phyloP scores from a whole-genome alignment of 2,888 invertebrate species.

The Ptilodon capucinus region DNA sequence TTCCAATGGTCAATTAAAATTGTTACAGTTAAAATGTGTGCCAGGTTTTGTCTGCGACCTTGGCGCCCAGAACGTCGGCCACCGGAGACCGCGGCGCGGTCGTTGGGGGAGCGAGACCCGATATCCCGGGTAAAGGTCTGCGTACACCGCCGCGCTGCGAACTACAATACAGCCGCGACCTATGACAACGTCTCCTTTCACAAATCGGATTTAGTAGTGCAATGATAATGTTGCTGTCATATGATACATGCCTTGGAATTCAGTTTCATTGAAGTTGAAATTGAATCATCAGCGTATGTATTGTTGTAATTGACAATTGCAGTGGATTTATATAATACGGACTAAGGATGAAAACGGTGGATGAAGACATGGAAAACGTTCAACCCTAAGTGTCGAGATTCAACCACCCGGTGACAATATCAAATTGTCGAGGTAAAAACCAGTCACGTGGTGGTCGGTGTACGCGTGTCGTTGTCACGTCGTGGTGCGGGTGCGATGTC shows the following conservation, averaged over 20 bases:
- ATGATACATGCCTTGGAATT: slow-evolving; percentile 1
- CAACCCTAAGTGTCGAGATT: no score
- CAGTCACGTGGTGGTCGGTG: slow-evolving; percentile 22
- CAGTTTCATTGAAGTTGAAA: neutral
- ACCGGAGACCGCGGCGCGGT: slow-evolving; percentile 49
- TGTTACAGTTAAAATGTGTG: slow-evolving; percentile 32
- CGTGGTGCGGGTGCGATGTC: slow-evolving; percentile 53
- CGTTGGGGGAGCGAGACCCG: slow-evolving; percentile 37
- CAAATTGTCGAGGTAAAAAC: no score
- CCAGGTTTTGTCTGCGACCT: slow-evolving; percentile 57
- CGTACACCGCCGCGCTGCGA: slow-evolving; percentile 33
- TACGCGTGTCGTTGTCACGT: slow-evolving; percentile 26
- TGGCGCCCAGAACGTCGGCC: slow-evolving; percentile 49
- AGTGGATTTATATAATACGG: slow-evolving; percentile 1
- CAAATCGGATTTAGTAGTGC: slow-evolving; percentile 13
- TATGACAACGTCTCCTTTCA: slow-evolving; percentile 35
- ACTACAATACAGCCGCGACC: slow-evolving; percentile 31
- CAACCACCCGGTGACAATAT: no score
- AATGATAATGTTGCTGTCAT: slow-evolving; percentile 10
- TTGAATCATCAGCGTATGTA: neutral
- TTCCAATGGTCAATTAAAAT: slow-evolving; percentile 16
- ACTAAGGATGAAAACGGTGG: no score
- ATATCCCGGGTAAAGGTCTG: slow-evolving; percentile 38
- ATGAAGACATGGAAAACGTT: no score
- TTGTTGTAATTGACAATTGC: slow-evolving; percentile 8